Percentiles rank a stretch among this genome's conserved stretches.
Conservation (phyloP, 2,113 vertebrate species). For the Axis porcinus region DNA sequence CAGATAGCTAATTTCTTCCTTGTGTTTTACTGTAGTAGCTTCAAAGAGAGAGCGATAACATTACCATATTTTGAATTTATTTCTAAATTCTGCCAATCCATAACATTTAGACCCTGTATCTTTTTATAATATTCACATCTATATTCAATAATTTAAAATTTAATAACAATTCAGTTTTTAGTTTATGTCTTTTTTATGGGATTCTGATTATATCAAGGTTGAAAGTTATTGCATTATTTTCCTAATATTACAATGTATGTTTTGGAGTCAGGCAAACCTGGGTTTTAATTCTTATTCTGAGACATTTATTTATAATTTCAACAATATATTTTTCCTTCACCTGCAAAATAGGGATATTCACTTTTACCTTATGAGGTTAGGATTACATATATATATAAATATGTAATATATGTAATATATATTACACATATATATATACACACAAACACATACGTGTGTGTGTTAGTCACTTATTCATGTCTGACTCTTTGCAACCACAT, state of each 20-base stretch:
- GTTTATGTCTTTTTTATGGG: not conserved
- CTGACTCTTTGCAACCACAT: not conserved
- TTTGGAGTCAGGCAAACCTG: not conserved
- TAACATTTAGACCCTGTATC: not conserved
- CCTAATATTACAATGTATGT: not conserved
- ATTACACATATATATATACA: not conserved
- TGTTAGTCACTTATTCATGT: not conserved
- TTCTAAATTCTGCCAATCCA: not conserved
- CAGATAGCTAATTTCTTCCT: not conserved
- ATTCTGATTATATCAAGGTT: not conserved
- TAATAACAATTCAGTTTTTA: not conserved
- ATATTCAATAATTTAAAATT: conserved; percentile 10
- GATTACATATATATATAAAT: not conserved
- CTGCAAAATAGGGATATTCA: not conserved
- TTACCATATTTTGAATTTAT: not conserved
- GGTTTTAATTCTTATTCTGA: conserved; percentile 4
- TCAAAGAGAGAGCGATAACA: not conserved
- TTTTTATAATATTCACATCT: not conserved
- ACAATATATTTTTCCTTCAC: not conserved
- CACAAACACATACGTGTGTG: not conserved
- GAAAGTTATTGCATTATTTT: not conserved
- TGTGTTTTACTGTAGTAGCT: not conserved
- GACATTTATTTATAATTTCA: conserved; percentile 12
- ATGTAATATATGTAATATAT: too few relatives aligned
- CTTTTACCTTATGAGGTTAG: not conserved